Evolutionary conservation across 64 coral and sea anemone species (phyloP), one percentile per base, ranked within the genome.

Genomic region (Montipora efflorescens): DNA sequence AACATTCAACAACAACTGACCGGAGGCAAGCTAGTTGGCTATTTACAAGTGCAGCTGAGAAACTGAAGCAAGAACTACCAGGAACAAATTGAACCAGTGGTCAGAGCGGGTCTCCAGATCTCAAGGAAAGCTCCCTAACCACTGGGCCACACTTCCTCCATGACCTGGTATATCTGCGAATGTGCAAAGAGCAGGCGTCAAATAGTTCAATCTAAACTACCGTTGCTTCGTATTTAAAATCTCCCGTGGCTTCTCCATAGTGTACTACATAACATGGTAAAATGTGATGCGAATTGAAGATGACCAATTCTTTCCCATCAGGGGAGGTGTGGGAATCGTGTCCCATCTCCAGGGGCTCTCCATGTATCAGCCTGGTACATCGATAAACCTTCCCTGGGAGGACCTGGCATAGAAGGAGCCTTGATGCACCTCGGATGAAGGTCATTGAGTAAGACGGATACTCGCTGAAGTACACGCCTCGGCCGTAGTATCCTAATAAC

Each of bases 391-490:
- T 94, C 50, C 95, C 95, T 62, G 95, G 95, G 19, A 96, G 61
- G 47, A 96, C 95, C 67, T 96, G 95, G 13, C 95, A 96, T 0
- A 96, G 88, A 36, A 96, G 88, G 36, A 96, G 82, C 47, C 80
- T 96, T 46, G 95, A 94, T 59, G 95, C 88, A 77, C 95, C 95
- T 55, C 81, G 79, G 50, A 96, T 96, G 77, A 87, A 96, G 9
- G 47, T 87, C 95, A 96, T 96, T 52, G 95, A 96, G 61, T 96
- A 96, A 0, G 95, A 96, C 6, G 95, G 95, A 36, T 96, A 96
- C 68, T 96, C 95, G 4, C 95, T 96, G 91, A 96, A 96, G 45
- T 96, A 96, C 4, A 96, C 92, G 67, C 95, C 95, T 6, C 88
- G 74, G 48, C 94, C 94, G 68, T 95, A 95, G 76, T 77, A 16